A percentile compares a stretch with the other conserved stretches of the same genome.
Evolutionary conservation across 2,113 vertebrate species (phyloP).

Genomic region (Athene noctua): DNA sequence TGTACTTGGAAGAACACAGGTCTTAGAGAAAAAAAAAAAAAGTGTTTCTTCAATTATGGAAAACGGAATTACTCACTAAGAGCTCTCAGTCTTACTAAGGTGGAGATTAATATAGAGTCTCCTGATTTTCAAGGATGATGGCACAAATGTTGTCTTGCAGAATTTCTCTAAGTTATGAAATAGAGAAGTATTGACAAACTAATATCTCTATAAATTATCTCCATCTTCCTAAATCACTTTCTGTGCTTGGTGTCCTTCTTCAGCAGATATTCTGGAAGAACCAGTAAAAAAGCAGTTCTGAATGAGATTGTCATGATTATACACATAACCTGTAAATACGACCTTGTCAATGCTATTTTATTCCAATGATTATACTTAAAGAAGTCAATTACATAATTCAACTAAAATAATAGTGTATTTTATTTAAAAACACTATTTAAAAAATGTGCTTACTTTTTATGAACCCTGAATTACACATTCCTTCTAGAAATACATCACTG

Average conservation of each 20-base stretch:
- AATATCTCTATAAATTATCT: neutral
- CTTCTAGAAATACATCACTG: neutral
- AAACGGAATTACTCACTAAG: neutral
- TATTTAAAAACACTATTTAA: neutral
- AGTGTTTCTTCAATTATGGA: neutral
- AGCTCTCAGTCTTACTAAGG: neutral
- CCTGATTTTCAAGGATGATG: neutral
- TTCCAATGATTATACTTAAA: too few species aligned
- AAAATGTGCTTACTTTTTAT: constrained; percentile 1
- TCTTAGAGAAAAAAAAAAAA: too few species aligned
- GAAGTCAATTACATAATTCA: too few species aligned
- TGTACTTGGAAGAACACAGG: too few species aligned
- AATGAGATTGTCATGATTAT: too few species aligned
- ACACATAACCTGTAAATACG: too few species aligned
- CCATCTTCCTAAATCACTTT: neutral
- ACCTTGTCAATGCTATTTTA: too few species aligned
- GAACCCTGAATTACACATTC: neutral
- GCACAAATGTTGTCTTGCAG: neutral
- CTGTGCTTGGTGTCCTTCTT: neutral
- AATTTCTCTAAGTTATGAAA: neutral
- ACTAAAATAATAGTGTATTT: too few species aligned
- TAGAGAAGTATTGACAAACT: neutral
- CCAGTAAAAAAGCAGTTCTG: too few species aligned
- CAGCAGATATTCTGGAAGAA: neutral
- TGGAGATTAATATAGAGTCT: neutral